These are phyloP conservation scores for Rana temporaria DNA, from an alignment of 2,113 vertebrate species.

Conservation along the genomic window DNA sequence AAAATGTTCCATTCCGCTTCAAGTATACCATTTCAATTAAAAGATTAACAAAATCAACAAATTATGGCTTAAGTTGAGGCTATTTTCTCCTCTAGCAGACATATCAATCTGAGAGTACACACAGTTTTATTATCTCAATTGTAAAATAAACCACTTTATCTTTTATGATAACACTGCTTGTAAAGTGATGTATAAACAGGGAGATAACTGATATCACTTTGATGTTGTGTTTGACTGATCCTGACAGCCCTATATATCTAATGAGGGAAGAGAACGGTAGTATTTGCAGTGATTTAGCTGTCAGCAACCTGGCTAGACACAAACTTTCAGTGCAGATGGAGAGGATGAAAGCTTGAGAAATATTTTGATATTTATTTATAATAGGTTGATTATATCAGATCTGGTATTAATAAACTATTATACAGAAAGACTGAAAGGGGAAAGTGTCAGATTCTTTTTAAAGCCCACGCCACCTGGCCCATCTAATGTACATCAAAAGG, in stretches of 20 bases:
- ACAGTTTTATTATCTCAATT: constrained; percentile 20
- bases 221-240: constrained; percentile 40
- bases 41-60: neutral
- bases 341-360: neutral
- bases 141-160: constrained; percentile 44
- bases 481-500: too few species aligned
- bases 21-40: neutral
- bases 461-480: too few species aligned
- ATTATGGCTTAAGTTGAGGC: neutral
- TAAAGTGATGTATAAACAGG: constrained; percentile 39
- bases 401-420: too few species aligned
- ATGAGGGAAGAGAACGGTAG: constrained; percentile 19
- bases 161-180: constrained; percentile 37
- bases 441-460: too few species aligned
- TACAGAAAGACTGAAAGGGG: too few species aligned
- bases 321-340: neutral
- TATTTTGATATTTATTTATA: neutral
- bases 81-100: neutral
- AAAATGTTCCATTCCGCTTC: neutral
- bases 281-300: neutral
- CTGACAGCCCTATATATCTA: constrained; percentile 26
- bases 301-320: neutral
- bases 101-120: constrained; percentile 4
- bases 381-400: too few species aligned
- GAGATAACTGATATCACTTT: constrained; percentile 37